These are phyloP conservation scores for Cryptoblepharus egeriae DNA, from an alignment of 2,797 vertebrate species.

Conservation along the genomic window DNA sequence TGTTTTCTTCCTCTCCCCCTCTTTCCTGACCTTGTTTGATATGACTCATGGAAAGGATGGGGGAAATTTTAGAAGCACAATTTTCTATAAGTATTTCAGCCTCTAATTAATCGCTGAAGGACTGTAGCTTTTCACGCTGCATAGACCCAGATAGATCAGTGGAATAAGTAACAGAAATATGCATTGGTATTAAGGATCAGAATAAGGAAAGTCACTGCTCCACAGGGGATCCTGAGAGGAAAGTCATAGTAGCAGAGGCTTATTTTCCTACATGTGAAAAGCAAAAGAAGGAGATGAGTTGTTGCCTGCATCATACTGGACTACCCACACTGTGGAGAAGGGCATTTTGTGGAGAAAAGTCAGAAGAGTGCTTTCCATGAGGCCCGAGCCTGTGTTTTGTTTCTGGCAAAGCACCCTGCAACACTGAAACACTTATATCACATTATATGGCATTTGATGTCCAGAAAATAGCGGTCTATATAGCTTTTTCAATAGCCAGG, in stretches of 20 bases:
- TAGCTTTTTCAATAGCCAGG: too few relatives aligned
- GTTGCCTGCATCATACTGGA: not conserved
- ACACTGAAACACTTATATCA: not conserved
- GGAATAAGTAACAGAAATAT: not conserved
- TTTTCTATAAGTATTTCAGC: conserved; percentile 48
- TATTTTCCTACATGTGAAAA: not conserved
- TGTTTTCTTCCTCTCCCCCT: not conserved
- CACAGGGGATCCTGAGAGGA: not conserved
- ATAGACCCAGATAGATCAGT: not conserved
- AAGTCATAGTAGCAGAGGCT: not conserved
- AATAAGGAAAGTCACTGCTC: conserved; percentile 19
- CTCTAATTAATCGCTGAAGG: conserved; percentile 59
- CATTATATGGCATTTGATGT: too few relatives aligned
- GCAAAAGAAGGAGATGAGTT: not conserved
- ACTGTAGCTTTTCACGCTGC: conserved; percentile 28
- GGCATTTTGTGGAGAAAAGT: not conserved
- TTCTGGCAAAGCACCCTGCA: not conserved
- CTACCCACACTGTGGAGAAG: not conserved
- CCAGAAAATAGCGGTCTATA: too few relatives aligned
- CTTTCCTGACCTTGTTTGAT: conserved; percentile 40
- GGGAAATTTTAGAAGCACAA: conserved; percentile 60
- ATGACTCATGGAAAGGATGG: conserved; percentile 34
- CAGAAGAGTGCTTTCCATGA: not conserved
- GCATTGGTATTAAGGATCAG: not conserved
- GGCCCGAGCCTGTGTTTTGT: rapidly evolving